Conservation (phyloP, 2,113 vertebrate species). For the Zosterops pallidus region DNA sequence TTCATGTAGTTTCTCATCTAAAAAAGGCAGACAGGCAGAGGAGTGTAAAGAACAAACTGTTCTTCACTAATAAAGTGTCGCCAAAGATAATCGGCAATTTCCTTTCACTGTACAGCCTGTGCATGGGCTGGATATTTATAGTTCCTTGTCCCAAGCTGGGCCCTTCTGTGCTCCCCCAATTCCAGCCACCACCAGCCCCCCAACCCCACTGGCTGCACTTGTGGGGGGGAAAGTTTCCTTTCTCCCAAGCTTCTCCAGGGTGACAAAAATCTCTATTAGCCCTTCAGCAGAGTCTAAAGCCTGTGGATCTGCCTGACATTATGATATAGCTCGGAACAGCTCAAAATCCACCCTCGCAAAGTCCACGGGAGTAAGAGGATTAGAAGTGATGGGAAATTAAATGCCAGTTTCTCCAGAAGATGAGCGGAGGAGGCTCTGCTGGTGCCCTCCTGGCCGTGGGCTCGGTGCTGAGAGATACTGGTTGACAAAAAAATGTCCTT, state of each 20-base stretch:
- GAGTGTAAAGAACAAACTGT: constrained; percentile 43
- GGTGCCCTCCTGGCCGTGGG: not conserved
- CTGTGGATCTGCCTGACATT: not conserved
- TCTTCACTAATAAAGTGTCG: constrained; percentile 14
- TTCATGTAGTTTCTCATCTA: constrained; percentile 18
- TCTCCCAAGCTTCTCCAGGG: not conserved
- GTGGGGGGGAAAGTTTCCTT: not conserved
- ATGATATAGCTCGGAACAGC: not conserved
- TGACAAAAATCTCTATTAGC: constrained; percentile 5
- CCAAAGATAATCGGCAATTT: constrained; percentile 12
- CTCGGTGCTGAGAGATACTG: not conserved
- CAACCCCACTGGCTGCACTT: not conserved
- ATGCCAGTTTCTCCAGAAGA: not conserved
- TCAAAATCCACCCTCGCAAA: constrained; percentile 23
- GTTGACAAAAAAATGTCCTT: not conserved
- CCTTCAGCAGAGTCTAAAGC: not conserved
- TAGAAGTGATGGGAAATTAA: constrained; percentile 5
- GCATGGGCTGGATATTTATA: not conserved
- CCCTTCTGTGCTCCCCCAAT: not conserved
- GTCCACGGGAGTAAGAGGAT: constrained; percentile 48
- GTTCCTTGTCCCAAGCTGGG: not conserved
- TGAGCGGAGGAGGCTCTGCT: not conserved
- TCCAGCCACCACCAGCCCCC: not conserved
- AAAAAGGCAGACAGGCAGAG: constrained; percentile 26
- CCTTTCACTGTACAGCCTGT: not conserved